Conservation (phyloP, 2,113 vertebrate species). For the human (Homo sapiens) region GRCh38 chr7:1795501-1796000, state of each 20-base stretch:
- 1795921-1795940: background rate
- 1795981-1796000: background rate
- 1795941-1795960: background rate
- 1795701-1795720: background rate
- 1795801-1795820: background rate
- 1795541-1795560: background rate
- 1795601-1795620: background rate
- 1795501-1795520: background rate
- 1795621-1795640: background rate
- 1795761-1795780: background rate
- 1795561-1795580: background rate
- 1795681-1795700: background rate
- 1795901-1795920: background rate
- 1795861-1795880: no score
- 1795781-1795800: no score
- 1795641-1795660: no score
- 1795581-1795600: background rate
- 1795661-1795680: background rate
- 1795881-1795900: background rate
- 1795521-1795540: background rate
- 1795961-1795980: background rate
- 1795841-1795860: background rate
- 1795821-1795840: rapidly evolving
- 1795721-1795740: background rate
- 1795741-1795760: background rate